A percentile compares a stretch with the other conserved stretches of the same genome.
phyloP scores from a whole-genome alignment of 2,888 invertebrate genomes.

The Sinotaia quadrata region DNA sequence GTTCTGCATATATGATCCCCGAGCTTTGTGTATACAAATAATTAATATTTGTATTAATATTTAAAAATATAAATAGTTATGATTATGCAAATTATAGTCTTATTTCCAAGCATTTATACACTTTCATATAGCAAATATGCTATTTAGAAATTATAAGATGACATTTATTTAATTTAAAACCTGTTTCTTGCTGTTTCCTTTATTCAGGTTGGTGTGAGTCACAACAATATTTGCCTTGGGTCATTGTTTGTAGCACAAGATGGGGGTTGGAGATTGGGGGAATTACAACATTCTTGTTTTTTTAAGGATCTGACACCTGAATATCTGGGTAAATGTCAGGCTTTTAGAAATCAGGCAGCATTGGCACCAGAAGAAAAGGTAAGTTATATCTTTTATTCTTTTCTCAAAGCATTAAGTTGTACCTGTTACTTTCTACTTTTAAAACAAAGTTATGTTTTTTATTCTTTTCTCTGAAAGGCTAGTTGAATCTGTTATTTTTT shows the following conservation, averaged over 20 bases:
- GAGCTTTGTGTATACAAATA: no score
- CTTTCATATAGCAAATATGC: no score
- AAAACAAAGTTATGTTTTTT: no score
- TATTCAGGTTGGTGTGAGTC: constrained; percentile 74
- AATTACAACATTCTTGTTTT: constrained; percentile 82
- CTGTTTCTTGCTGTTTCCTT: neutral
- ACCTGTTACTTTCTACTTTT: neutral
- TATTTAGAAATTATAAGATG: neutral
- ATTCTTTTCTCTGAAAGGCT: constrained; percentile 9
- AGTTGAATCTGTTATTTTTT: no score
- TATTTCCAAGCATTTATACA: no score
- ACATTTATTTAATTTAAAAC: neutral
- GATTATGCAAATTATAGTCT: no score
- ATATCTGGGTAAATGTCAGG: constrained; percentile 76
- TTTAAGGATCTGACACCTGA: constrained; percentile 75
- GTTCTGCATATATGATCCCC: no score
- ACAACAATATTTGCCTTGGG: constrained; percentile 86
- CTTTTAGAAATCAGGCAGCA: constrained; percentile 47
- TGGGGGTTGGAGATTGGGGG: constrained; percentile 90
- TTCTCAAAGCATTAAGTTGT: neutral
- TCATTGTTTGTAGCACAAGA: constrained; percentile 87
- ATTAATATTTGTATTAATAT: no score
- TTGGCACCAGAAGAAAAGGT: constrained; percentile 64
- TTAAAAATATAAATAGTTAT: no score
- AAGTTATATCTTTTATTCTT: constrained; percentile 1